A percentile compares a stretch with the other conserved stretches of the same genome.
Evolutionary conservation across 2,113 vertebrate genomes (phyloP).

Genomic region (Microcebus lehilahytsara): DNA sequence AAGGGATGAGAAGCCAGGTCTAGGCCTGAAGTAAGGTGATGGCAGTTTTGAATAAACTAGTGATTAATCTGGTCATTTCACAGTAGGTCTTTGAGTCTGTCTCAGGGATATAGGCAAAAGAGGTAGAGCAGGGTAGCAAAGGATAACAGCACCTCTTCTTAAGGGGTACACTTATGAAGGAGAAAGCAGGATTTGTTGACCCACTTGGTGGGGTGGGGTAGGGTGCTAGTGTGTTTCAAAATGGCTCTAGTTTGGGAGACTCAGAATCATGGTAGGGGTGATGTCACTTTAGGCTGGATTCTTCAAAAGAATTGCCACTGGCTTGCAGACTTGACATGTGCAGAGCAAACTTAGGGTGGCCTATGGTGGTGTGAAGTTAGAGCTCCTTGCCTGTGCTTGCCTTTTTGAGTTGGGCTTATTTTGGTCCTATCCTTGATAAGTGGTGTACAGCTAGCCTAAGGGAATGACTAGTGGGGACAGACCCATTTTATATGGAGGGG

Average conservation of each 20-base stretch:
- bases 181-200: not conserved
- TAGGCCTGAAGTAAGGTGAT: not conserved
- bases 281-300: not conserved
- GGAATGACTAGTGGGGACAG: not conserved
- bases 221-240: not conserved
- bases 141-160: too few relatives aligned
- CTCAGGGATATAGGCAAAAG: not conserved
- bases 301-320: not conserved
- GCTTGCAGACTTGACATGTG: not conserved
- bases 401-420: not conserved
- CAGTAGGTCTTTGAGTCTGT: not conserved
- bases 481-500: not conserved
- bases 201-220: not conserved
- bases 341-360: not conserved
- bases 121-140: not conserved
- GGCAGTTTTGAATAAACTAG: not conserved
- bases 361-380: not conserved
- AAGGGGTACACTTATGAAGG: not conserved
- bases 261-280: not conserved
- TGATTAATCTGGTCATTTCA: constrained; percentile 6
- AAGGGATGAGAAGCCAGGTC: not conserved
- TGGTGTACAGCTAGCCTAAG: not conserved
- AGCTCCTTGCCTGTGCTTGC: not conserved
- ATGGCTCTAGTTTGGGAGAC: not conserved
- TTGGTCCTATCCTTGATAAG: not conserved